These are phyloP conservation scores for Caretta caretta DNA, from an alignment of 2,113 vertebrate genomes.

Conservation along the genomic window DNA sequence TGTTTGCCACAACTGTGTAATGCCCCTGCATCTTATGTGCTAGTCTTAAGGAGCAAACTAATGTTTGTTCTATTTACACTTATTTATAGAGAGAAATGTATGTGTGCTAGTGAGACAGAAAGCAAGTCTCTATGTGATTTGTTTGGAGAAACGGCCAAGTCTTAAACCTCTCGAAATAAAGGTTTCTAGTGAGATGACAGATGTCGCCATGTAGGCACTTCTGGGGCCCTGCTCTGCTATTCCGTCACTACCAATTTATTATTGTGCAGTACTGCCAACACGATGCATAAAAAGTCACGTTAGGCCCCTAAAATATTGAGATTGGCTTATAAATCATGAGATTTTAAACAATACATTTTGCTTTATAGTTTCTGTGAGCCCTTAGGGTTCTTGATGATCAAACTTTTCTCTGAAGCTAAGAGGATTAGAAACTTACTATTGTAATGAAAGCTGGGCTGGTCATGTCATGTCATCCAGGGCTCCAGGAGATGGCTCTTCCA, in stretches of 20 bases:
- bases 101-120: not conserved
- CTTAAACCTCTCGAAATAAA: not conserved
- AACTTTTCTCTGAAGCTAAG: not conserved
- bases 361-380: not conserved
- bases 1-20: not conserved
- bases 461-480: accelerated
- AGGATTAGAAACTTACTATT: not conserved
- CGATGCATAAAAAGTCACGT: accelerated
- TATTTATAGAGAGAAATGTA: not conserved
- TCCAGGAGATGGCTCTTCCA: not conserved
- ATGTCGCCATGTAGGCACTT: not conserved
- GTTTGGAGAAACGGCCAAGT: not conserved
- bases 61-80: not conserved
- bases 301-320: not conserved
- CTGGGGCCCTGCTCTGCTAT: not conserved
- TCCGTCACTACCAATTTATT: accelerated
- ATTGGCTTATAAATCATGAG: not conserved
- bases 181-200: not conserved
- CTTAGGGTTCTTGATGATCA: not conserved
- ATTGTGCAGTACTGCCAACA: not conserved
- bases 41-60: not conserved
- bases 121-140: not conserved
- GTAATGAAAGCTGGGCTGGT: not conserved
- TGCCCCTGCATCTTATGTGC: not conserved
- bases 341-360: not conserved